These are phyloP conservation scores for Sardina pilchardus DNA, from an alignment of 2,113 vertebrate genomes.

Conservation along the genomic window DNA sequence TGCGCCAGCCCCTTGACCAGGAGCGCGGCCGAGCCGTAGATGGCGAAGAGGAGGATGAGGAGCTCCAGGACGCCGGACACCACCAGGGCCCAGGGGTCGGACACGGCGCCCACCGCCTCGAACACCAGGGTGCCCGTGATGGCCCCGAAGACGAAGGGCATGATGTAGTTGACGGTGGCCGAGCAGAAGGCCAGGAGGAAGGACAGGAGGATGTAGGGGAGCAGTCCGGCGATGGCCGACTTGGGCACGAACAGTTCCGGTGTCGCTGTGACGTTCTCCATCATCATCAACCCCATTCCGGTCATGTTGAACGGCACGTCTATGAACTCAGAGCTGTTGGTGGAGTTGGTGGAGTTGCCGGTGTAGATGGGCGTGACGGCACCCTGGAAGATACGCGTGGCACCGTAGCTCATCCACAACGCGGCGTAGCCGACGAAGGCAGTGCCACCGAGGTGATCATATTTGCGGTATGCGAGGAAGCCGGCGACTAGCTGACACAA, in stretches of 20 bases:
- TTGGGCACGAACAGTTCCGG: slow-evolving; percentile 45
- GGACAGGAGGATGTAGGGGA: slow-evolving; percentile 80
- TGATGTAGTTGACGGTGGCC: slow-evolving; percentile 86
- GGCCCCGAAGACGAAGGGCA: slow-evolving; percentile 86
- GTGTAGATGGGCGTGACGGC: slow-evolving; percentile 37
- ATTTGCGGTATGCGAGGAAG: slow-evolving; percentile 83
- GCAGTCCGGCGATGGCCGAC: slow-evolving; percentile 77
- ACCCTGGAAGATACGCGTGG: slow-evolving; percentile 75
- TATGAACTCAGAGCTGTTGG: not conserved
- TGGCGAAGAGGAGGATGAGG: slow-evolving; percentile 76
- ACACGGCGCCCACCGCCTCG: slow-evolving; percentile 76
- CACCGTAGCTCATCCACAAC: slow-evolving; percentile 84
- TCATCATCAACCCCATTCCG: not conserved
- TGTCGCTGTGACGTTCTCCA: slow-evolving; percentile 30
- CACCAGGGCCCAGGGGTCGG: slow-evolving; percentile 74
- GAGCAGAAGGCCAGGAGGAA: slow-evolving; percentile 84
- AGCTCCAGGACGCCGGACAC: slow-evolving; percentile 78
- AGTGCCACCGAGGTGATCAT: slow-evolving; percentile 80
- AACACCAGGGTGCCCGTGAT: slow-evolving; percentile 79
- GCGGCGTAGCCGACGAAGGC: slow-evolving; percentile 85
- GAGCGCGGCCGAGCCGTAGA: slow-evolving; percentile 79
- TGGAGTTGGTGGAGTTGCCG: fast-evolving
- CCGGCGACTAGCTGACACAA: slow-evolving; percentile 83
- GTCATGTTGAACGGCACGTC: not conserved
- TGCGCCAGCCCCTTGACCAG: slow-evolving; percentile 84